Percentiles rank a stretch among this genome's conserved stretches.
phyloP scores from a whole-genome alignment of 64 coral and sea anemone genomes.

The Stichodactyla helianthus region DNA sequence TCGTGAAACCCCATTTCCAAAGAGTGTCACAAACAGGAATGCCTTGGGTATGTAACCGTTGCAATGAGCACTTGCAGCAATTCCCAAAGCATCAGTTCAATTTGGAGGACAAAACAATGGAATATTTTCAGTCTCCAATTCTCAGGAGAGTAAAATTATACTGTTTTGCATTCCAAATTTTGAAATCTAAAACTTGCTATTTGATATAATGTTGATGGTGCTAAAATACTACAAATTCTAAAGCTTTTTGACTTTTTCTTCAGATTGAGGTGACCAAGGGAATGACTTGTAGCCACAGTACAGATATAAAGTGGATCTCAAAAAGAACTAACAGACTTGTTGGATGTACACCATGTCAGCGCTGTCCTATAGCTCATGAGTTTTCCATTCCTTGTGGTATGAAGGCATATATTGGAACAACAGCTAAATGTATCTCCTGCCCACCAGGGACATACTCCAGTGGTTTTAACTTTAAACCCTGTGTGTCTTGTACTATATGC shows the following conservation, averaged over 20 bases:
- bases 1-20: too few relatives aligned
- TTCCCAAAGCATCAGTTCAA: too few relatives aligned
- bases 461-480: not conserved
- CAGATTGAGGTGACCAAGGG: not conserved
- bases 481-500: not conserved
- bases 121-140: too few relatives aligned
- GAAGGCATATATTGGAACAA: not conserved
- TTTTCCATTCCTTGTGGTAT: constrained; percentile 1
- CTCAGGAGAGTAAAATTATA: too few relatives aligned
- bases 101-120: too few relatives aligned
- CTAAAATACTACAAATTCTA: not conserved
- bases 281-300: not conserved
- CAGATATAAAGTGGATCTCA: not conserved
- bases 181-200: not conserved
- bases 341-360: not conserved
- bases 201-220: too few relatives aligned
- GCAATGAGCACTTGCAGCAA: too few relatives aligned
- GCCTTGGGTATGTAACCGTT: too few relatives aligned
- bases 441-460: not conserved
- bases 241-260: not conserved
- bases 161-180: too few relatives aligned
- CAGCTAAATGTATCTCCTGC: not conserved
- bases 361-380: not conserved
- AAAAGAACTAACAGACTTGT: not conserved
- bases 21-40: too few relatives aligned